Evolutionary conservation across 2,888 invertebrate genomes (phyloP), one percentile per base, ranked within the genome.

Genomic region (Anagyrus pseudococci): DNA sequence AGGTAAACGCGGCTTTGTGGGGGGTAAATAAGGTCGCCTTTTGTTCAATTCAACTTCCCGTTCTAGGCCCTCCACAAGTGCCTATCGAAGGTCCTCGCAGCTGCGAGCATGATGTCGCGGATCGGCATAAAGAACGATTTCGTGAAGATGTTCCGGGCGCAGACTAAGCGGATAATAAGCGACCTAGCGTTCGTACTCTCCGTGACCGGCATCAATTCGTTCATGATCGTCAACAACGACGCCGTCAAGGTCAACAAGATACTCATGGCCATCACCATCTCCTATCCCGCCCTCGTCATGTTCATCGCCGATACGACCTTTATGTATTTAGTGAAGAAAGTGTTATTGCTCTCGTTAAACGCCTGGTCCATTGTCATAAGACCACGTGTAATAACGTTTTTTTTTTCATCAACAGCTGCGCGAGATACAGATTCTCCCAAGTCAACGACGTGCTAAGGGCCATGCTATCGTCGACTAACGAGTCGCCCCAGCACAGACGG

Each of bases 231-330:
- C 19, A 7, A 7, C 2, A 20, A 40, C 1, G 23, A n/a, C 17
- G n/a, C n/a, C n/a, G n/a, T n/a, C n/a, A n/a, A n/a, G n/a, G n/a
- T n/a, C n/a, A n/a, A n/a, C n/a, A 50, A 52, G 13, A 6, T 43
- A 19, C 4, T 40, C n/a, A 19, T 33, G 8, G 10, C 15, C 8
- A 43, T 49, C 10, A 4, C 19, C 1, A 40, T 59, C 3, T 26
- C 40, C n/a, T 59, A 53, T 26, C 59, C 59, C 19, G 15, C 33
- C 0, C 6, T 59, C 4, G 7, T 59, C 20, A 26, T 47, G 22
- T 47, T 40, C 17, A 17, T 59, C 15, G 53, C 53, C 1, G 59
- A 59, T 19, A n/a, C 26, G 15, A 53, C 47, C 3, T 59, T 59
- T 20, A 29, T 41, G 22, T 47, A 47, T 20, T 40, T 53, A 37